Percentiles rank a stretch among this genome's conserved stretches.
Conservation (phyloP, 1,140 invertebrate species). For the Penaeus vannamei region DNA sequence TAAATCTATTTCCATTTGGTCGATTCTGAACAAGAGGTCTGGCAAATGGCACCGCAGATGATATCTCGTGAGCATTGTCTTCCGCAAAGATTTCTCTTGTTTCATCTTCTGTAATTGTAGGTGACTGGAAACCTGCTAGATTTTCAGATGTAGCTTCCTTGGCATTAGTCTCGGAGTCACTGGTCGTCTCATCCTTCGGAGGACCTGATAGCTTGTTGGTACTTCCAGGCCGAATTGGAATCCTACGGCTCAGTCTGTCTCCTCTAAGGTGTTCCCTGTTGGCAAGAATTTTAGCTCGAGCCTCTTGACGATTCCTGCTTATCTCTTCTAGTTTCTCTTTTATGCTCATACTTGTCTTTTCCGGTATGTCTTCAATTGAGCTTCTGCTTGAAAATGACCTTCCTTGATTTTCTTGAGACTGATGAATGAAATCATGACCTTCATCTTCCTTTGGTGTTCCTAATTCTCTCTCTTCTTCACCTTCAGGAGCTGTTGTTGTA, state of each 20-base stretch:
- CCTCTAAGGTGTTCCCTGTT: slow-evolving; percentile 20
- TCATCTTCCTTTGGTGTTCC: not conserved
- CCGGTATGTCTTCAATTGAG: not conserved
- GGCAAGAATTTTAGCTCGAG: slow-evolving; percentile 26
- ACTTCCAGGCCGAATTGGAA: slow-evolving; percentile 16
- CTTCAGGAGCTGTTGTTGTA: slow-evolving; percentile 14
- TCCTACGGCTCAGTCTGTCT: slow-evolving; percentile 36
- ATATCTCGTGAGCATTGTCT: not conserved
- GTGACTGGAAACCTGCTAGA: too few relatives aligned
- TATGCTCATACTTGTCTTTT: slow-evolving; percentile 6
- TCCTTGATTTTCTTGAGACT: not conserved
- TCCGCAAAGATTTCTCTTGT: not conserved
- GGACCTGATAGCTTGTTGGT: not conserved
- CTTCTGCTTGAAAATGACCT: not conserved
- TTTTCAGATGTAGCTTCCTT: slow-evolving; percentile 5
- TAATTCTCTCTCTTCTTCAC: not conserved
- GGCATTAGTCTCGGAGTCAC: not conserved
- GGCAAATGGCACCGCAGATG: too few relatives aligned
- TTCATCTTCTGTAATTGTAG: too few relatives aligned
- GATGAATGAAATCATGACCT: not conserved
- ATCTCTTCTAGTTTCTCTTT: slow-evolving; percentile 41
- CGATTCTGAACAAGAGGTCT: too few relatives aligned
- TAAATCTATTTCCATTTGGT: slow-evolving; percentile 4
- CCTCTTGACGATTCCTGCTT: slow-evolving; percentile 25
- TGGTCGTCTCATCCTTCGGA: not conserved